phyloP scores from a whole-genome alignment of 1,140 invertebrate genomes.

The Ceratitis capitata region DNA sequence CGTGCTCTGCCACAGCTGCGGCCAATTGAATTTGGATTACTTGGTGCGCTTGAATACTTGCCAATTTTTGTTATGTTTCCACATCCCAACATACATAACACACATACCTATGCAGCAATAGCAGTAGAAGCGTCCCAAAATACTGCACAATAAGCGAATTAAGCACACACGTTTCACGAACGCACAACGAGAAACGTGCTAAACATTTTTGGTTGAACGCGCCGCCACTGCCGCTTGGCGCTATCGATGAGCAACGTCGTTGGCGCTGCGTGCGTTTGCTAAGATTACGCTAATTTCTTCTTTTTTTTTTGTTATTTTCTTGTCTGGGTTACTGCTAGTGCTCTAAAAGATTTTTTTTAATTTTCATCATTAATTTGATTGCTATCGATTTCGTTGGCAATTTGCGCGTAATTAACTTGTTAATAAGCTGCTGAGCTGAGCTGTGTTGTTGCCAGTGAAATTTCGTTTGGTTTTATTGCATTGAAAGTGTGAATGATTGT shows the following conservation, averaged over 20 bases:
- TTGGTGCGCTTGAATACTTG: background rate
- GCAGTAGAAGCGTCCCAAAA: background rate
- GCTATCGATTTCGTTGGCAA: constrained; percentile 22
- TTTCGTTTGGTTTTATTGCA: background rate
- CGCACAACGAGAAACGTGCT: constrained; percentile 6
- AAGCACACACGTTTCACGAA: constrained; percentile 1
- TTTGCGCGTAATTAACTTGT: background rate
- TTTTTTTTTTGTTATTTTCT: background rate
- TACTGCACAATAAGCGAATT: background rate
- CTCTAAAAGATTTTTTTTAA: background rate
- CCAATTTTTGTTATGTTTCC: background rate
- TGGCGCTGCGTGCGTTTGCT: background rate
- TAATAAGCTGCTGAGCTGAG: background rate
- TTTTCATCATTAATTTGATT: constrained; percentile 16
- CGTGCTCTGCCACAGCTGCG: background rate
- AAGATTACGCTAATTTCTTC: background rate
- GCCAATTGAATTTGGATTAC: constrained; percentile 12
- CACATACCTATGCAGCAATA: no score
- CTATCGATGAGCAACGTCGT: background rate
- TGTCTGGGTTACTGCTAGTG: background rate
- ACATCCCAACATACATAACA: no score
- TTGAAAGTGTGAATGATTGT: background rate
- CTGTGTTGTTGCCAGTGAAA: background rate
- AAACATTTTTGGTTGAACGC: background rate
- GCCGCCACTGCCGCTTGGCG: background rate